These are phyloP conservation scores for Trachymyrmex septentrionalis DNA, from an alignment of 1,140 invertebrate genomes.

Conservation along the genomic window DNA sequence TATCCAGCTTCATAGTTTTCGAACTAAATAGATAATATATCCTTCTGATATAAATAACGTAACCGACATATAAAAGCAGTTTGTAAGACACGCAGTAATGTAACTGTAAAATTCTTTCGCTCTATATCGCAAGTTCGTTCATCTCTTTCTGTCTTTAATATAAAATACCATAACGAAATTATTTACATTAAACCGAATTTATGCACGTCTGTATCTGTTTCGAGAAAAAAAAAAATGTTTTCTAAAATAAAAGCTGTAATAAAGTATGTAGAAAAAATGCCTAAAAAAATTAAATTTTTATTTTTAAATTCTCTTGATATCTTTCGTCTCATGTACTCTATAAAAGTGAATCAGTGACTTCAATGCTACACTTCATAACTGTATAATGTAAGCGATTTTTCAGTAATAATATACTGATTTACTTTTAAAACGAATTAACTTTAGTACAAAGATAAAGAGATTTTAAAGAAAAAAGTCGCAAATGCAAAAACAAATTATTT, in stretches of 20 bases:
- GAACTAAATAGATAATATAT: constrained; percentile 67
- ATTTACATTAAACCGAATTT: neutral
- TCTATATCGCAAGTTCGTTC: neutral
- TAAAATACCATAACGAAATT: neutral
- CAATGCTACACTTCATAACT: no score
- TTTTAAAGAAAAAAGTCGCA: no score
- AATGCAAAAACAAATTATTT: no score
- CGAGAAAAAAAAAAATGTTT: neutral
- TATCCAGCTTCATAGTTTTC: constrained; percentile 62
- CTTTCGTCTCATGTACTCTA: no score
- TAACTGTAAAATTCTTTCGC: constrained; percentile 1
- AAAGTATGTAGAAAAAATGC: neutral
- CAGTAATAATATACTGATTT: no score
- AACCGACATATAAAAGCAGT: constrained; percentile 44
- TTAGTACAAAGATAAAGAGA: neutral
- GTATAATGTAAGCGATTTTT: no score
- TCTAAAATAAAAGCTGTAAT: neutral
- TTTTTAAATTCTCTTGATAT: no score
- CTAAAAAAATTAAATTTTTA: no score
- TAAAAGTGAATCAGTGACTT: no score
- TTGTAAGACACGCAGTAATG: neutral
- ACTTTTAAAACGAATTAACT: no score
- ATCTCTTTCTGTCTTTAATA: neutral
- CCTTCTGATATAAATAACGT: constrained; percentile 61
- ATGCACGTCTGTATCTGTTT: neutral